Base-by-base conservation (phyloP, 2,797 vertebrate species). In the Notoglanidium macrostoma region DNA sequence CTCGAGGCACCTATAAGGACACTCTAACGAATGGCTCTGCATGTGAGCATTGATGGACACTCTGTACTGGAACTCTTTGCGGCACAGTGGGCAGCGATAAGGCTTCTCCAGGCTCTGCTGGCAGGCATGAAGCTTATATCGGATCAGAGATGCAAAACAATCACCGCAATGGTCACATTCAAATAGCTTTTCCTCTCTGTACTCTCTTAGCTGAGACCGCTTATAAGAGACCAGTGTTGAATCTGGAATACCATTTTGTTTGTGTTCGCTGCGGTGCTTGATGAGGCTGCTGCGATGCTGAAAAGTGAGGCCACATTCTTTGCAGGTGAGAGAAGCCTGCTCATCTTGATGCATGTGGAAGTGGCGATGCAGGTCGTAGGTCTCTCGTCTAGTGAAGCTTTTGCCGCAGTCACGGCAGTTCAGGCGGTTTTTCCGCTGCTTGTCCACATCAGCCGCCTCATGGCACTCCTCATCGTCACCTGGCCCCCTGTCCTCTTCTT, bases 61-160 rank as follows among this genome's bases (percentile, higher is more conserved):
- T 86, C 93, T 94, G 49, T 94, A 95, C 84, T 95, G 94, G 90
- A 96, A 96, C 82, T 96, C 96, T 77, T 94, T 94, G 76, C 96
- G 95, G 91, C 96, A 96, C 80, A 96, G 91, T 0, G 96, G 95
- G 90, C 96, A 96, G 92, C 94, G 95, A 90, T 94, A 96, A 89
- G 95, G 95, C 92, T 95, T 96, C 61, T 96, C 95, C 29, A 91
- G 88, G 35, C 88, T 83, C 57, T 86, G 91, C 89, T 88, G 91
- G 92, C 95, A 96, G 80, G 80, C 92, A 90, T 96, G 96, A 84
- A 92, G 89, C 88, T 93, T 93, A 80, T 95, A 91, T 81, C 94
- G 93, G 46, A 89, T 79, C 63, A 94, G 91, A 0, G 94, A 91
- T 0, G 87, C 81, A 90, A 96, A 96, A 10, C 91, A 81, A 46